Evolutionary conservation across 2,113 vertebrate genomes (phyloP).

Genomic region (Melanerpes aurifrons): DNA sequence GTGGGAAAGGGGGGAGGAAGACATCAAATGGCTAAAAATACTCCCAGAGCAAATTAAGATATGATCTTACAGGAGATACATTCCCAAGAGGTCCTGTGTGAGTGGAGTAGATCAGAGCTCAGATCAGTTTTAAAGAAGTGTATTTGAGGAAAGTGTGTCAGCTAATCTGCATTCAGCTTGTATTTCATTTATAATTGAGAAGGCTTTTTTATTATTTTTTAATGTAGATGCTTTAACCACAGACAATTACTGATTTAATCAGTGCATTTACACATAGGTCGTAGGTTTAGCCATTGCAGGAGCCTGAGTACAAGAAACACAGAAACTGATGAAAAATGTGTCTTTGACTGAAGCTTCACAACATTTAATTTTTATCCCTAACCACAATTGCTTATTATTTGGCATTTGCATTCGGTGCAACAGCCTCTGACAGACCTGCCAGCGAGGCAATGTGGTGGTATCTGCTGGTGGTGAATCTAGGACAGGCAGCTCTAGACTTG

Average conservation of each 20-base stretch:
- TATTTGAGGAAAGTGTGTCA: background rate
- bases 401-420: background rate
- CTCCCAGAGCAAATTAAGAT: slow-evolving; percentile 20
- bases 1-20: slow-evolving; percentile 29
- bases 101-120: slow-evolving; percentile 4
- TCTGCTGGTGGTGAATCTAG: background rate
- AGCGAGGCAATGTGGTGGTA: background rate
- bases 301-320: background rate
- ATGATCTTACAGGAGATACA: slow-evolving; percentile 11
- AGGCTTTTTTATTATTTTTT: background rate
- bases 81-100: background rate
- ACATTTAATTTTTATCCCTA: background rate
- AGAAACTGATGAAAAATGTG: background rate
- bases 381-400: background rate
- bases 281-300: background rate
- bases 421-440: background rate
- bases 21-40: slow-evolving; percentile 62
- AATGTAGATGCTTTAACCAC: background rate
- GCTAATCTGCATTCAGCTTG: slow-evolving; percentile 15
- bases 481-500: background rate
- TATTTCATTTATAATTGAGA: slow-evolving; percentile 25
- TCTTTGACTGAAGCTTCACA: background rate
- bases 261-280: background rate
- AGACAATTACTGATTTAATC: slow-evolving; percentile 8
- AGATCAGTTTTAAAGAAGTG: background rate